Base-by-base conservation (phyloP, 2,888 invertebrate species). In the Hybos culiciformis region DNA sequence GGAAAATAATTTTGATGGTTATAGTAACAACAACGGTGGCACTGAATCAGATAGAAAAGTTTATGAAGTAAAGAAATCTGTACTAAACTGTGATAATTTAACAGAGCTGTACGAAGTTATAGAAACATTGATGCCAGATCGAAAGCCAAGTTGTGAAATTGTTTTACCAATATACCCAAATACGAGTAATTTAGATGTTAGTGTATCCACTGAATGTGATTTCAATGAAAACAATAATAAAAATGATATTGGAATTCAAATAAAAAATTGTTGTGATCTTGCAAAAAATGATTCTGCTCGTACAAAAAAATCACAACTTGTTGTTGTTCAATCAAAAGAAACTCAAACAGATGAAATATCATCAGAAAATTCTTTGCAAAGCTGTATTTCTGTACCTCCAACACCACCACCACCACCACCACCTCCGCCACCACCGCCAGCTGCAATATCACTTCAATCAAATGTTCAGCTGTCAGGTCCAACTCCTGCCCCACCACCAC, bases 381-480 rank as follows among this genome's bases (percentile, higher is more conserved):
- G n/a, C n/a, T 1, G 67, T 67, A 0, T 63, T 64, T n/a, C 11
- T 21, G 29, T 42, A 11, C n/a, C 37, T 1, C 15, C 52, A 1
- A 66, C 68, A 11, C n/a, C 37, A 1, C 15, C 52, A 1, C 66
- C 68, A 0, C 63, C 66, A 3, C 62, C 63, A n/a, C 66, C 69
- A n/a, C 52, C 62, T 9, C 62, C 60, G 15, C 62, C 62, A 11
- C 53, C 54, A 2, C 51, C 66, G 3, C 67, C 68, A 19, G 71
- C 71, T 0, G 68, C 69, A 0, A 61, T 63, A 48, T 56, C 62
- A 1, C 63, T 55, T 42, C 55, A 53, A 39, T 60, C 66, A 46
- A 63, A 57, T 9, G 65, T 66, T 0, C 63, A 68, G 5, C 61
- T 63, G 0, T 59, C 59, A 18, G 59, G 61, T 9, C 62, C 60